phyloP scores from a whole-genome alignment of 2,888 invertebrate genomes.

The Artemia sinica region DNA sequence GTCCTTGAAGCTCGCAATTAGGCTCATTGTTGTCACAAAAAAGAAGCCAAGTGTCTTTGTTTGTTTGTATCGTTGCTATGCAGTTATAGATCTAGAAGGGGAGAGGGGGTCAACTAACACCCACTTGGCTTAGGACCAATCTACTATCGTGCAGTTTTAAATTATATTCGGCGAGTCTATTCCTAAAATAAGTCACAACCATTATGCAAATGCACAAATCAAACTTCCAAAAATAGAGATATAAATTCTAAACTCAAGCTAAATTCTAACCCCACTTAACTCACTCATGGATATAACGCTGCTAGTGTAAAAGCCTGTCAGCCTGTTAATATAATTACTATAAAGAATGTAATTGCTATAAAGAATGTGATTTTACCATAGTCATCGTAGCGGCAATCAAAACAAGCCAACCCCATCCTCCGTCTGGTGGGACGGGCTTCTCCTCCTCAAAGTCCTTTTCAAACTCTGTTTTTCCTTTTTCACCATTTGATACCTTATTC shows the following conservation, averaged over 20 bases:
- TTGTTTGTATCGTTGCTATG: too few species aligned
- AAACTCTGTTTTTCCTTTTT: background rate
- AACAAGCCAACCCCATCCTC: background rate
- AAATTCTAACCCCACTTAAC: background rate
- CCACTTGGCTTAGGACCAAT: too few species aligned
- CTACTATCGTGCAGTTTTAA: too few species aligned
- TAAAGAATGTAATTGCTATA: background rate
- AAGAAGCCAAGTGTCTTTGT: too few species aligned
- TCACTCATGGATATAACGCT: background rate
- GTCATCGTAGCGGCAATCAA: slow-evolving; percentile 1
- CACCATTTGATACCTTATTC: too few species aligned
- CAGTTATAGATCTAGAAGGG: too few species aligned
- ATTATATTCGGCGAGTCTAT: too few species aligned
- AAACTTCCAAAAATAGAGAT: background rate
- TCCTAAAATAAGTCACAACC: too few species aligned
- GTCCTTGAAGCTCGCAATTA: too few species aligned
- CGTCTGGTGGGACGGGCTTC: background rate
- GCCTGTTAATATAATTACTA: background rate
- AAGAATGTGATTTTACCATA: background rate
- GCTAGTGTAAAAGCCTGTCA: background rate
- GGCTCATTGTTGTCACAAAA: too few species aligned
- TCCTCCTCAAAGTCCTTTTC: background rate
- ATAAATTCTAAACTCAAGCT: background rate
- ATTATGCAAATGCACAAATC: too few species aligned
- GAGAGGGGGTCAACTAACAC: too few species aligned